Percentiles rank a stretch among this genome's conserved stretches.
Evolutionary conservation across 1,140 invertebrate species (phyloP).

Genomic region (Sesamia nonagrioides): DNA sequence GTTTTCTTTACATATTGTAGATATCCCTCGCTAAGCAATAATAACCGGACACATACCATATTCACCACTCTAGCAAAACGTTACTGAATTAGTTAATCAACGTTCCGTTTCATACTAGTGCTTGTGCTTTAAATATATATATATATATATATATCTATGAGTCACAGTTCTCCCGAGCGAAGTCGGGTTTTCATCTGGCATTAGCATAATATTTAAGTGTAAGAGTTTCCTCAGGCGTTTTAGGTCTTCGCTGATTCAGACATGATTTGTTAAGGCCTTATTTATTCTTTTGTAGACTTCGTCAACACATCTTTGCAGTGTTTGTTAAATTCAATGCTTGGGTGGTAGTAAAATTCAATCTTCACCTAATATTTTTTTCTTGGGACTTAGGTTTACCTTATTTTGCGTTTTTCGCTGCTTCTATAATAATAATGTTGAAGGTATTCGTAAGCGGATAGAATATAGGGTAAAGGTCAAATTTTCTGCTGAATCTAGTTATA

Average conservation of each 20-base stretch:
- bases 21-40: no score
- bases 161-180: no score
- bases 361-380: neutral
- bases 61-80: no score
- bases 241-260: constrained; percentile 17
- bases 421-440: neutral
- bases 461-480: neutral
- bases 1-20: no score
- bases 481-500: neutral
- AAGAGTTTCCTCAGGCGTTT: constrained; percentile 24
- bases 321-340: constrained; percentile 21
- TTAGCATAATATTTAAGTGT: constrained; percentile 23
- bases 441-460: neutral
- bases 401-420: neutral
- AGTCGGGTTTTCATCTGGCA: no score
- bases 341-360: neutral
- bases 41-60: no score
- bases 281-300: constrained; percentile 7
- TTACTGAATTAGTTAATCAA: no score
- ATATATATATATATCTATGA: no score
- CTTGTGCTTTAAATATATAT: no score
- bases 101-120: no score
- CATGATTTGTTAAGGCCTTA: constrained; percentile 23
- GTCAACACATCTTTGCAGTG: neutral
- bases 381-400: neutral